These are phyloP conservation scores for Agrilus biguttatus DNA, from an alignment of 2,888 invertebrate species.

Conservation along the genomic window DNA sequence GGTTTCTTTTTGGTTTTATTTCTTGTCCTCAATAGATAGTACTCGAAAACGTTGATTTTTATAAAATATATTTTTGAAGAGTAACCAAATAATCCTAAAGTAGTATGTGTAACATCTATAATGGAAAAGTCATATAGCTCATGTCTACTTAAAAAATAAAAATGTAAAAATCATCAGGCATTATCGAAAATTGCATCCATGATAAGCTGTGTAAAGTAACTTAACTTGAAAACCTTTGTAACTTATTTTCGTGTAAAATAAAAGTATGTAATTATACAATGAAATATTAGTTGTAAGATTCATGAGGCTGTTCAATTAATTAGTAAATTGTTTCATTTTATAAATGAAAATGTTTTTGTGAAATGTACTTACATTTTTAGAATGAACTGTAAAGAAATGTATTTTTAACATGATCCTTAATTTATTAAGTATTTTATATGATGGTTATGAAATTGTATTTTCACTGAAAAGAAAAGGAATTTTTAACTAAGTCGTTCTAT, in stretches of 20 bases:
- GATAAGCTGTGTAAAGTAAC: conserved; percentile 8
- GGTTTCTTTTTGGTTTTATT: too few species aligned
- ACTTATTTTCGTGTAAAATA: conserved; percentile 25
- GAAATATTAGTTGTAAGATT: conserved; percentile 24
- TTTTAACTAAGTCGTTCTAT: neutral
- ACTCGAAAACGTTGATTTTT: too few species aligned
- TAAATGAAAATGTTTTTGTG: conserved; percentile 23
- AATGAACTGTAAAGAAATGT: conserved; percentile 8
- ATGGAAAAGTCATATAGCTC: too few species aligned
- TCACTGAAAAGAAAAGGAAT: neutral
- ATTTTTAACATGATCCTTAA: conserved; percentile 5
- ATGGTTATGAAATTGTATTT: neutral
- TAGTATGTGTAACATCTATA: too few species aligned
- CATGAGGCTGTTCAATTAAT: conserved; percentile 27
- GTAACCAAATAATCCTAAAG: too few species aligned
- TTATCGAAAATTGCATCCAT: conserved; percentile 1
- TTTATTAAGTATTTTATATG: neutral
- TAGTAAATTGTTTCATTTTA: conserved; percentile 28
- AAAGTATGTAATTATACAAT: conserved; percentile 22
- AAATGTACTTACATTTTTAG: conserved; percentile 24
- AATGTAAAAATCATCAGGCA: too few species aligned
- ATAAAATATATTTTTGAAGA: too few species aligned
- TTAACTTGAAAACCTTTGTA: conserved; percentile 18
- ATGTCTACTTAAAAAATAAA: too few species aligned
- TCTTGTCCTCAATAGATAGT: too few species aligned